A percentile compares a stretch with the other conserved stretches of the same genome.
phyloP scores from a whole-genome alignment of 2,797 vertebrate genomes.

The Leptatherina wallacei region DNA sequence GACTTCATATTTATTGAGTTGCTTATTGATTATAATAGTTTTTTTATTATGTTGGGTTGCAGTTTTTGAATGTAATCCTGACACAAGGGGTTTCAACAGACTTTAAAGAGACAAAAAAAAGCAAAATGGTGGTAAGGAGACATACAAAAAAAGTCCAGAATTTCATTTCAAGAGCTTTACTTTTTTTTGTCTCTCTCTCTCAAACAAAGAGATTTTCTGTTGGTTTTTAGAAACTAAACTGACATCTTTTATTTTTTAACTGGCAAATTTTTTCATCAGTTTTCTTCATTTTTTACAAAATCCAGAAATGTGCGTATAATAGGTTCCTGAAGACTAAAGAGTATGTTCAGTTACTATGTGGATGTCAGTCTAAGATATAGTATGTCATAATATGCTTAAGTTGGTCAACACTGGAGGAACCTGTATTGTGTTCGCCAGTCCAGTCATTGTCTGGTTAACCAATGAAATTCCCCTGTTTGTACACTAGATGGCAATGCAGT shows the following conservation, averaged over 20 bases:
- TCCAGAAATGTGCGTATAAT: neutral
- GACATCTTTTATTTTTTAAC: neutral
- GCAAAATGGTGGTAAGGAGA: neutral
- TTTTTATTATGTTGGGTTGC: neutral
- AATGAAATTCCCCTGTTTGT: slow-evolving; percentile 31
- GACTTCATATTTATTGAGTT: neutral
- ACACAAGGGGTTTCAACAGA: too few species aligned
- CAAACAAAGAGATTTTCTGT: neutral
- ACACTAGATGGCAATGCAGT: slow-evolving; percentile 79
- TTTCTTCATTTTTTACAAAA: too few species aligned
- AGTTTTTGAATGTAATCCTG: too few species aligned
- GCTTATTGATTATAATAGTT: neutral
- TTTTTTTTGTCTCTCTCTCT: neutral
- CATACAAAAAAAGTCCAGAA: neutral
- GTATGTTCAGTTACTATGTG: neutral
- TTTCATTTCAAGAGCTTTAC: neutral
- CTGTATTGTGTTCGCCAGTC: too few species aligned
- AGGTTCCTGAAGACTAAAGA: neutral
- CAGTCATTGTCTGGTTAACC: neutral
- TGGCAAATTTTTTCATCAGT: neutral
- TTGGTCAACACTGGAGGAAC: neutral
- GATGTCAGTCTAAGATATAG: neutral
- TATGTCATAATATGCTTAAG: neutral
- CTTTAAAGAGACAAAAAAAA: neutral
- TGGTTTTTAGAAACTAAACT: neutral